Conservation (phyloP, 1,140 invertebrate species). For the Berghia stephanieae region DNA sequence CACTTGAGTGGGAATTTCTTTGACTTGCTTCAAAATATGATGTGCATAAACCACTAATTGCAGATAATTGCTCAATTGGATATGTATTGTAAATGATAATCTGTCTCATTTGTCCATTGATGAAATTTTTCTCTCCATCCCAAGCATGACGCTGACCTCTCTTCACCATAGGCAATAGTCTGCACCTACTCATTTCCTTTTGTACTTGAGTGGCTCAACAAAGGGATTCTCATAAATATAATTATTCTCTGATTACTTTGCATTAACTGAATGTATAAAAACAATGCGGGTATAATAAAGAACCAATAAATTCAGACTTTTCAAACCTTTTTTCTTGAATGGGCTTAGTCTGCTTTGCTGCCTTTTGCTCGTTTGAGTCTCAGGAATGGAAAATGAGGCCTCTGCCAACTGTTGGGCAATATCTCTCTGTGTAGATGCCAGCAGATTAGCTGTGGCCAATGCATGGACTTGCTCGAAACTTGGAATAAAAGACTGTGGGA, state of each 20-base stretch:
- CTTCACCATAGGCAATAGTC: not conserved
- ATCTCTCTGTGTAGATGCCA: slow-evolving; percentile 47
- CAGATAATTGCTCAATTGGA: too few relatives aligned
- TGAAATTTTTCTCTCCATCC: not conserved
- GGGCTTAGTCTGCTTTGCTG: not conserved
- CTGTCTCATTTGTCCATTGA: too few relatives aligned
- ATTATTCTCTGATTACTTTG: not conserved
- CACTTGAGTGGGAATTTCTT: too few relatives aligned
- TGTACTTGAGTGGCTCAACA: not conserved
- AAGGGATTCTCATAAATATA: not conserved
- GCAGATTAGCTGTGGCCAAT: slow-evolving; percentile 49
- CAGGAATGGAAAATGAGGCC: not conserved
- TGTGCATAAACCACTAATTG: too few relatives aligned
- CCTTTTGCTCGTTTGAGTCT: not conserved
- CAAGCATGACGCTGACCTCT: not conserved
- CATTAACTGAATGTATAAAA: too few relatives aligned
- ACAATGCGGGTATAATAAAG: too few relatives aligned
- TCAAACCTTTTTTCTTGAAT: not conserved
- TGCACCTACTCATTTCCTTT: not conserved
- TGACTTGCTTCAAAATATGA: too few relatives aligned
- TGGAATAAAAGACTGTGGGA: slow-evolving; percentile 15
- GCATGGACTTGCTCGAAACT: slow-evolving; percentile 46
- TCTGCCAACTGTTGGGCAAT: slow-evolving; percentile 44
- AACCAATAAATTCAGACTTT: not conserved
- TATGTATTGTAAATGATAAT: too few relatives aligned